Base-by-base conservation (phyloP, 2,113 vertebrate genomes). In the Oncorhynchus gorbuscha region DNA sequence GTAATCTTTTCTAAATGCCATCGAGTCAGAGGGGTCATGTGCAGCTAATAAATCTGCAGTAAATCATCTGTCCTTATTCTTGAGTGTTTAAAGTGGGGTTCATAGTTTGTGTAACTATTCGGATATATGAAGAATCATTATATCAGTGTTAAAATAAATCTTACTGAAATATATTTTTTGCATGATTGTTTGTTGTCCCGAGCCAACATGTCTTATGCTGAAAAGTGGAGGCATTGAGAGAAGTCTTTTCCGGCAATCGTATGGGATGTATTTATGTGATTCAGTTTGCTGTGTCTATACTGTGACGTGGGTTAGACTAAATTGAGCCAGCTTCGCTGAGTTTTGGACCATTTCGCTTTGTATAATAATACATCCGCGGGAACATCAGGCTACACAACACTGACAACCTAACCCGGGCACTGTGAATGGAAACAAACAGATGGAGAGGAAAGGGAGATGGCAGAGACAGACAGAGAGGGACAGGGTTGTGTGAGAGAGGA, bases 1-100 rank as follows among this genome's bases (percentile, higher is more conserved):
- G 71, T 82, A 76, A 84, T 87, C 74, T 78, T 74, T 65, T 79
- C 58, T 81, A 74, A 80, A 83, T 79, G 80, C 82, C 74, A 79
- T 55, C 4, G 32, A 73, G 75, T 81, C 73, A 59, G 68, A 75
- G 79, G 78, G 76, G 83, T 82, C 80, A 45, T 45, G 39, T 45
- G 39, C 9, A 45, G 11, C 9, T 11, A 85, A 80, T 75, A 73
- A 6, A 55, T 6, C 3, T 26, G 58, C 45, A 24, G 9, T 24
- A 20, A 20, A 62, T 62, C 59, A 3, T 22, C 18, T 22, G 35
- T 65, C 66, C 59, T 48, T 66, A 12, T 14, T 39, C 22, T 1
- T 45, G 61, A 55, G 59, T 74, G 72, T 65, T 20, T 74, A 5
- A 3, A 22, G 9, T 28, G 39, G 39, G 9, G 72, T 45, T 12